These are phyloP conservation scores for Brachypodius melanocephalos DNA, from an alignment of 2,113 vertebrate genomes.

Conservation along the genomic window DNA sequence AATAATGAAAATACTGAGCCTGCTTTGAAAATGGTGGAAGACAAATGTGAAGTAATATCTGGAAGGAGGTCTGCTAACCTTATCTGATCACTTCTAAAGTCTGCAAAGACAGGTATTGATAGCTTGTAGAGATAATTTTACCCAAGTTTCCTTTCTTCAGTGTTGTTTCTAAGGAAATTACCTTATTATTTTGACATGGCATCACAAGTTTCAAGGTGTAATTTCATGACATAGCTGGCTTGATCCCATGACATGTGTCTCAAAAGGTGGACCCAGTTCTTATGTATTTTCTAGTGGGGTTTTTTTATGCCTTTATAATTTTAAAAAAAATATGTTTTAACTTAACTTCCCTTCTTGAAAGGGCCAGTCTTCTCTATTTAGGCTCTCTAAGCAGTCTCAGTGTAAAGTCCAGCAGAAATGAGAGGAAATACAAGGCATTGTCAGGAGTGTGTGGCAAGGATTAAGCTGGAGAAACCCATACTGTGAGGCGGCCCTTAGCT, in stretches of 20 bases:
- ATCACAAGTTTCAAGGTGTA: neutral
- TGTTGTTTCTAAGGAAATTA: slow-evolving; percentile 5
- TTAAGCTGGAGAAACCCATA: neutral
- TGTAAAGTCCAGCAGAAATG: neutral
- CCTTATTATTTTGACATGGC: neutral
- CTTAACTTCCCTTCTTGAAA: neutral
- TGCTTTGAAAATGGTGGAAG: neutral
- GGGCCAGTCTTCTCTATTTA: neutral
- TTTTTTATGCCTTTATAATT: neutral
- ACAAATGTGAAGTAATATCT: neutral
- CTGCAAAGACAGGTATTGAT: neutral
- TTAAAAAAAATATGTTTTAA: neutral
- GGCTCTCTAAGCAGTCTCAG: neutral
- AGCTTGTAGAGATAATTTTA: slow-evolving; percentile 8
- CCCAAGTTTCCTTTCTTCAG: neutral
- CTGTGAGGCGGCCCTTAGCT: neutral
- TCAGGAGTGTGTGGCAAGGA: neutral
- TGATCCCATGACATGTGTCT: neutral
- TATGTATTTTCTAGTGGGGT: neutral
- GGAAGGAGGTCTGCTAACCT: neutral
- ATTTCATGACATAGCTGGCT: neutral
- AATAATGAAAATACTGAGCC: neutral
- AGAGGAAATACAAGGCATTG: neutral
- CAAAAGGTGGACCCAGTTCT: neutral
- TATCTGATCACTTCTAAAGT: neutral